Conservation (phyloP, 2,888 invertebrate species). For the Schizaphis graminum region DNA sequence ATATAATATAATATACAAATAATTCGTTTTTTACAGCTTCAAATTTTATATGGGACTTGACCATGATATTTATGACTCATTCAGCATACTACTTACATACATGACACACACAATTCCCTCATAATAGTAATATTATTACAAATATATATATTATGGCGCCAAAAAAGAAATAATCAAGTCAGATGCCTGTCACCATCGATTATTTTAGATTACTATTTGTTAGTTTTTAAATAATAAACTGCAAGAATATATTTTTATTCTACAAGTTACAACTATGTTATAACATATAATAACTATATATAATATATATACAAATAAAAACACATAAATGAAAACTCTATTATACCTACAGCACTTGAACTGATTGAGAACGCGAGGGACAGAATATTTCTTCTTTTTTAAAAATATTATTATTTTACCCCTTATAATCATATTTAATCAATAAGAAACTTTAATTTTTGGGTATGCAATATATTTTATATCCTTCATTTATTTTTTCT, state of each 20-base stretch:
- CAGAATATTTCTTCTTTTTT: too few species aligned
- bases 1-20: neutral
- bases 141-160: neutral
- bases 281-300: neutral
- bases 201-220: slow-evolving; percentile 4
- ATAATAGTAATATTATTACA: neutral
- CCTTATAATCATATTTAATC: too few species aligned
- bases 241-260: neutral
- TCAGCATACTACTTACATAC: neutral
- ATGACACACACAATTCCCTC: neutral
- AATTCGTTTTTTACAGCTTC: neutral
- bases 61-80: slow-evolving; percentile 21
- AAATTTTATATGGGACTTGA: neutral
- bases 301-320: neutral
- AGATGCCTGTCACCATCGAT: neutral
- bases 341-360: too few species aligned
- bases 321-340: neutral
- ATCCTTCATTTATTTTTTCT: too few species aligned
- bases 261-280: neutral
- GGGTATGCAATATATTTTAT: too few species aligned
- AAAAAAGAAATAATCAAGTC: neutral
- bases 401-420: too few species aligned
- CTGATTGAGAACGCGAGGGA: too few species aligned
- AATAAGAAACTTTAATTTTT: too few species aligned
- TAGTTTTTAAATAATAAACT: neutral